Evolutionary conservation across 1,140 invertebrate species (phyloP), one percentile per base, ranked within the genome.

Genomic region (Notospermus geniculatus): DNA sequence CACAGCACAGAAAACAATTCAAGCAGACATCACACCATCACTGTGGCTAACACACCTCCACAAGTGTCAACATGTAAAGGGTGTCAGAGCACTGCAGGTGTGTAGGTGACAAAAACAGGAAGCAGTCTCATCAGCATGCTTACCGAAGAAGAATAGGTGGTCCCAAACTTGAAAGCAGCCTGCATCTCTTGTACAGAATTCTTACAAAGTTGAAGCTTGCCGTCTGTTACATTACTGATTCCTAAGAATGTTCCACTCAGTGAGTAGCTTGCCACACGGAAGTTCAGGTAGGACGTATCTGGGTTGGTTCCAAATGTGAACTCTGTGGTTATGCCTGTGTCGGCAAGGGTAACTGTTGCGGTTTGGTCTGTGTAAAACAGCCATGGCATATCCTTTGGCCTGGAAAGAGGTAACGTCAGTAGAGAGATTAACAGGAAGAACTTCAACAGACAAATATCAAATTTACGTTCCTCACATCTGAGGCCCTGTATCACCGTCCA

Each of bases 81-180:
- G 11, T 43, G 19, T 43, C 39, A 43, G 19, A 13, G 19, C 39
- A 43, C 39, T 13, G 11, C 39, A 43, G 19, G 11, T 43, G 11
- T 19, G 11, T 43, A 43, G 11, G n/a, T n/a, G n/a, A n/a, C 39
- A 43, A 43, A 13, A 13, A 9, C 46, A 50, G 4, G 25, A 23
- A n/a, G n/a, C 15, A 41, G 41, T 2, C n/a, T n/a, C 15, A 60
- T 9, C 4, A 17, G 25, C 15, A 15, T 22, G 52, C 59, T 66
- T 45, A 71, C 70, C 19, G 66, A 78, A 59, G 79, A 83, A 36
- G 70, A 69, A 60, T 83, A 82, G 63, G 84, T 83, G 36, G 85
- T 78, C 30, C 86, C 86, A 80, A 88, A 87, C 60, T 79, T 74
- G 54, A 85, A 81, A 77, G 84, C 71, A 79, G 82, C 71, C 82